Conservation (phyloP, 1,140 invertebrate species). For the Drosophila aff. region DNA sequence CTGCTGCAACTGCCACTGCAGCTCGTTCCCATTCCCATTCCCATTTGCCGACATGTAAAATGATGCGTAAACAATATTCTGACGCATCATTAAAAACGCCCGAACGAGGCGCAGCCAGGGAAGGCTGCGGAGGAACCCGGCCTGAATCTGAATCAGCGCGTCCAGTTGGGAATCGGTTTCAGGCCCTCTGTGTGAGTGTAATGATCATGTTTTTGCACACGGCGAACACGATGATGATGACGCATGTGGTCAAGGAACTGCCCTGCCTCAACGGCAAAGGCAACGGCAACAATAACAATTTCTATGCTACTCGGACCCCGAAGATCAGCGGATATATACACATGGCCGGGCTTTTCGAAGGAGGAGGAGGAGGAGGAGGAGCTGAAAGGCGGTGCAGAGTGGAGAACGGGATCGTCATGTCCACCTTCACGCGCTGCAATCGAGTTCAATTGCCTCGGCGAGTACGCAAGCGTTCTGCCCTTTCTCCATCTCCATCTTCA, state of each 20-base stretch:
- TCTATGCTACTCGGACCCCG: constrained; percentile 62
- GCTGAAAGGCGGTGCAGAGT: constrained; percentile 10
- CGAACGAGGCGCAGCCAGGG: constrained; percentile 63
- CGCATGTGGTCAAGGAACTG: constrained; percentile 68
- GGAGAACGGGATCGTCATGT: constrained; percentile 63
- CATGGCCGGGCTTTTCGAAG: constrained; percentile 2
- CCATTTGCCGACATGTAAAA: constrained; percentile 81
- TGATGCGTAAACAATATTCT: constrained; percentile 83
- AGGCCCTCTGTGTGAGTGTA: constrained; percentile 35
- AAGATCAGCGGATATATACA: constrained; percentile 27
- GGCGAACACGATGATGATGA: constrained; percentile 79
- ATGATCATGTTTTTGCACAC: constrained; percentile 67
- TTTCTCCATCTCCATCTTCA: constrained; percentile 53
- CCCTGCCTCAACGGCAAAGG: constrained; percentile 60
- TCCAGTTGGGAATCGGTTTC: constrained; percentile 57
- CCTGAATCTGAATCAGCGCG: constrained; percentile 55
- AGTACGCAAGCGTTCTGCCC: constrained; percentile 63
- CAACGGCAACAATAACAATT: constrained; percentile 67
- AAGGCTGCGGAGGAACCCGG: neutral
- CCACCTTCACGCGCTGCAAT: constrained; percentile 74
- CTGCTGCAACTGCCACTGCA: constrained; percentile 10
- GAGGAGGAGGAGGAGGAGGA: neutral
- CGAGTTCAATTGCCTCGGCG: constrained; percentile 73
- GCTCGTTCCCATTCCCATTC: constrained; percentile 9
- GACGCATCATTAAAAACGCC: constrained; percentile 83